Conservation (phyloP, 2,888 invertebrate genomes). For the Notodonta dromedarius region DNA sequence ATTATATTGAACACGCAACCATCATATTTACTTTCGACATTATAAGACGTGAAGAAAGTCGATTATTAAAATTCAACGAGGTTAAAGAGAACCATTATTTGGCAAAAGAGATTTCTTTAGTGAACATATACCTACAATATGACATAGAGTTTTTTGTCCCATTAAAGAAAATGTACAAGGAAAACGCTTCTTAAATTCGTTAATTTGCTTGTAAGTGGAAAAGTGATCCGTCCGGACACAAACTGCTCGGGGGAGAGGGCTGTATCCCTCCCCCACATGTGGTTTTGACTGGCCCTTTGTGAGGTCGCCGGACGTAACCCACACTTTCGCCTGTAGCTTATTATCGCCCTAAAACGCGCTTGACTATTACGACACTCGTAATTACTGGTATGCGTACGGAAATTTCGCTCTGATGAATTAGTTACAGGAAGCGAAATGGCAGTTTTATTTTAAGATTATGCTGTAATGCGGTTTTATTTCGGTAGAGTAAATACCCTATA, state of each 20-base stretch:
- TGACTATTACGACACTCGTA: constrained; percentile 46
- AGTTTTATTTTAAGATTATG: constrained; percentile 2
- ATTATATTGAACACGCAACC: too few relatives aligned
- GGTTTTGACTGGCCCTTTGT: constrained; percentile 55
- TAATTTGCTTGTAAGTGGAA: constrained; percentile 49
- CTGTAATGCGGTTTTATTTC: not conserved
- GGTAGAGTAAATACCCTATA: not conserved
- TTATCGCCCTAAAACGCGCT: constrained; percentile 42
- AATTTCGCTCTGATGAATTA: constrained; percentile 2
- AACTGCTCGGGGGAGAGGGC: constrained; percentile 17
- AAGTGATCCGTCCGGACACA: constrained; percentile 34
- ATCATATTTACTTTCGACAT: too few relatives aligned
- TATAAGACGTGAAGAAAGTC: too few relatives aligned
- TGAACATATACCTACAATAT: too few relatives aligned
- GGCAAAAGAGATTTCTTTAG: too few relatives aligned
- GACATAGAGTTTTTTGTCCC: not conserved
- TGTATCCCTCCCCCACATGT: constrained; percentile 41
- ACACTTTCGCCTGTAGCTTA: constrained; percentile 34
- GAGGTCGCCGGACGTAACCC: constrained; percentile 51
- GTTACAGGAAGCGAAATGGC: not conserved
- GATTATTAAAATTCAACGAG: too few relatives aligned
- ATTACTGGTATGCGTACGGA: constrained; percentile 3
- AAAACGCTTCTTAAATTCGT: constrained; percentile 53
- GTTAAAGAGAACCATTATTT: too few relatives aligned
- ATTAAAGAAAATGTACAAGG: constrained; percentile 9